Conservation (phyloP, 2,797 vertebrate species). For the Geotria australis region DNA sequence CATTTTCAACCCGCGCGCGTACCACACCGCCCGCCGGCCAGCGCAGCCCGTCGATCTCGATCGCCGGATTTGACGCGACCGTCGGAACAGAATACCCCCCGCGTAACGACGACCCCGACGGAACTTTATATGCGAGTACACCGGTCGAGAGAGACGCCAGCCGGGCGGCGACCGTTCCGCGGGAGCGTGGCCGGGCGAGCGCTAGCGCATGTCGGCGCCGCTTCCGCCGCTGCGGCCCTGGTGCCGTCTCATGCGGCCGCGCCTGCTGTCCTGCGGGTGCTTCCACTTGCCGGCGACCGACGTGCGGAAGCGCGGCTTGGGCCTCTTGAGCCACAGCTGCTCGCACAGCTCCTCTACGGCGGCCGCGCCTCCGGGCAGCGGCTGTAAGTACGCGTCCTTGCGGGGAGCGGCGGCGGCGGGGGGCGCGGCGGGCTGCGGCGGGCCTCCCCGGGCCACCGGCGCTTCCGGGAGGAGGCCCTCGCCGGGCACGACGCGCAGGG, state of each 20-base stretch:
- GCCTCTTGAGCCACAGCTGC: conserved; percentile 24
- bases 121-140: too few species aligned
- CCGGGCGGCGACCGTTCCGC: too few species aligned
- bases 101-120: too few species aligned
- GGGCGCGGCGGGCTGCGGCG: conserved; percentile 2
- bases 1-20: too few species aligned
- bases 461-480: conserved; percentile 3
- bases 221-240: not conserved
- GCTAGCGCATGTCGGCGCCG: not conserved
- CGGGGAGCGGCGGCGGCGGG: conserved; percentile 3
- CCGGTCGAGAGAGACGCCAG: too few species aligned
- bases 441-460: conserved; percentile 1
- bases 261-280: conserved; percentile 16
- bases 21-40: too few species aligned
- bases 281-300: conserved; percentile 18
- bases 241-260: conserved; percentile 27
- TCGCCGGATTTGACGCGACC: too few species aligned
- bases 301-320: conserved; percentile 14
- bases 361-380: conserved; percentile 11
- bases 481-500: conserved; percentile 17
- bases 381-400: conserved; percentile 16
- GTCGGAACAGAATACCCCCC: too few species aligned
- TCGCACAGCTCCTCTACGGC: conserved; percentile 26
- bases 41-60: too few species aligned
- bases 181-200: too few species aligned